Evolutionary conservation across 2,888 invertebrate genomes (phyloP), one percentile per base, ranked within the genome.

Genomic region (Rotaria magnacalcarata): DNA sequence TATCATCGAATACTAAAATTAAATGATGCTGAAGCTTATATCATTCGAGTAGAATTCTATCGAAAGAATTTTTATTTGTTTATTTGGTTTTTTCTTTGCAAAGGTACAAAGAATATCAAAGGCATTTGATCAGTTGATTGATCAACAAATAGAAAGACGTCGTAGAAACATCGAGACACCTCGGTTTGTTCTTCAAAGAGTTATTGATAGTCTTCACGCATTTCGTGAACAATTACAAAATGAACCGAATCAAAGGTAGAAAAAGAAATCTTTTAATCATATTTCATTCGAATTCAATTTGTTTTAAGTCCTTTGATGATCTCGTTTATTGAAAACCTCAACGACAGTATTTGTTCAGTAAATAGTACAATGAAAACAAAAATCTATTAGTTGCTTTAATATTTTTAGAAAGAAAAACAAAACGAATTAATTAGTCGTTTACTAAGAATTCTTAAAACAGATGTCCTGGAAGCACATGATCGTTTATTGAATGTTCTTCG

Each of bases 321-420:
- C 34, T 16, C 16, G 19, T 67, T 67, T 19, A 19, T 67, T 19
- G 19, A 67, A 16, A 67, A 67, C 34, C 67, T 67, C 34, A 41
- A 67, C 24, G 27, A 67, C 6, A 67, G 3, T 19, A 67, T 67
- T 34, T 67, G 34, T 19, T 67, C 67, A 6, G 67, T 67, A 34
- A 67, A 34, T 34, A 52, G 1, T 52, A 16, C 3, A 0, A 2
- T 34, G 3, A 10, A 7, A 60, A 16, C 8, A 7, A 56, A 24
- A 5, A 21, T 14, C 11, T 60, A 14, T 27, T 47, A 47, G 11
- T n/a, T 0, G 3, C 14, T 6, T 60, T 27, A 8, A 7, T 21
- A 41, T 34, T 67, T 67, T 19, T 67, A 67, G 67, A 27, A 67
- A 34, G 67, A 67, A 34, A 67, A 67, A 67, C 67, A 67, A 67